A percentile compares a stretch with the other conserved stretches of the same genome.
These are phyloP conservation scores for Sander lucioperca DNA, from an alignment of 2,113 vertebrate species.

Conservation along the genomic window DNA sequence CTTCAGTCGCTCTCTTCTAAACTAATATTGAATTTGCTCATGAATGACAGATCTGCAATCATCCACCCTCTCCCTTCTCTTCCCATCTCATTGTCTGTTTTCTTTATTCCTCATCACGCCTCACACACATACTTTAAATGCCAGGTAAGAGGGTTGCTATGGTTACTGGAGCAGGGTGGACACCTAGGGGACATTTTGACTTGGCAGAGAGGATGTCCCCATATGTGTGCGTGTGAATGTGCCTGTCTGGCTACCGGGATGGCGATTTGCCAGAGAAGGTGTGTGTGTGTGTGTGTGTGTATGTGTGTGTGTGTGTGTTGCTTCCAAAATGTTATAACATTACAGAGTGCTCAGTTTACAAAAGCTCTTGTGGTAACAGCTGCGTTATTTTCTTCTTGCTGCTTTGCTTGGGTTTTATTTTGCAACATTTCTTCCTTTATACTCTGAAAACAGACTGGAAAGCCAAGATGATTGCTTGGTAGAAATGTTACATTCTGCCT, in stretches of 20 bases:
- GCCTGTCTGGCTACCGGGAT: slow-evolving; percentile 10
- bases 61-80: slow-evolving; percentile 34
- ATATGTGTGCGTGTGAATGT: slow-evolving; percentile 24
- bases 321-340: slow-evolving; percentile 11
- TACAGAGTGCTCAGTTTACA: slow-evolving; percentile 34
- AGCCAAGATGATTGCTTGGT: slow-evolving; percentile 41
- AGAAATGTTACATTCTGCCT: slow-evolving; percentile 46
- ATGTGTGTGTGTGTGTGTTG: slow-evolving; percentile 18
- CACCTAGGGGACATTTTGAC: slow-evolving; percentile 68
- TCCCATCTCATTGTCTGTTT: slow-evolving; percentile 67
- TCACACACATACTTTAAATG: slow-evolving; percentile 74
- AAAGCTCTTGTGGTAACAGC: slow-evolving; percentile 29
- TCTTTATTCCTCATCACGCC: slow-evolving; percentile 68
- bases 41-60: slow-evolving; percentile 68
- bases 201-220: slow-evolving; percentile 65
- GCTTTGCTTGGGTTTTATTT: slow-evolving; percentile 43
- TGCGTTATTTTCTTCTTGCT: slow-evolving; percentile 31
- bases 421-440: slow-evolving; percentile 10
- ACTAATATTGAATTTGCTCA: slow-evolving; percentile 75
- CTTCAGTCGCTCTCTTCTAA: slow-evolving; percentile 58
- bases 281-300: slow-evolving; percentile 16
- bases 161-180: slow-evolving; percentile 79
- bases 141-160: slow-evolving; percentile 84
- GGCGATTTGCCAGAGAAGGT: slow-evolving; percentile 20
- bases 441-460: slow-evolving; percentile 23